Evolutionary conservation across 1,140 invertebrate species (phyloP), one percentile per base, ranked within the genome.

Genomic region (Cecropterus lyciades): DNA sequence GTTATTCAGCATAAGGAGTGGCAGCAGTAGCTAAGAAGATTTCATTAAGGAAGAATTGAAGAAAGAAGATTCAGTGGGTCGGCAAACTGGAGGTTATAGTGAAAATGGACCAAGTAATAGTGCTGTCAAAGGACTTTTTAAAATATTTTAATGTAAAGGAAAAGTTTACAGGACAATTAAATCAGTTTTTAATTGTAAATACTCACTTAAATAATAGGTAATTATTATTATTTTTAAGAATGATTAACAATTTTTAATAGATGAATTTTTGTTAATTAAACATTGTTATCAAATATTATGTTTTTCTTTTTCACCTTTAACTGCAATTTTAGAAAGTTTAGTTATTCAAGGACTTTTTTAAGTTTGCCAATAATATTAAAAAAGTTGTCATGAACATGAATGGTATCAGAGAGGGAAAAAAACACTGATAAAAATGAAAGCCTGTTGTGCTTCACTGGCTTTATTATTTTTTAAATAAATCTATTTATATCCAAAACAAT

Each of bases 1-100:
- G 69, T 73, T 79, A 70, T 79, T 69, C 68, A 72, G 69, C 75
- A 75, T 73, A 79, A 65, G 71, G 74, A 43, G 67, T 77, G 48
- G 67, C 33, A 56, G 67, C 69, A 69, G 68, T 67, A 64, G 51
- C 37, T 52, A 52, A 53, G 60, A 53, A 64, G 49, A 64, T 43
- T 14, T 62, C 9, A 42, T 33, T 33, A 33, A 33, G 30, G 30
- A 33, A 33, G 30, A 33, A 10, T 33, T 33, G 3, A 33, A 33
- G 30, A 33, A 33, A 33, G 30, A 33, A 33, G 30, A 33, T 33
- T 9, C 30, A 33, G 43, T 40, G 33, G 13, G 17, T 43, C 60
- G 10, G 40, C 46, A 51, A 33, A 52, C 37, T 51, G 33, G 60
- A 63, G 49, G 33, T 63, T 52, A 52, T 33, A 20, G 48, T 63